phyloP scores from a whole-genome alignment of 2,888 invertebrate species.

The Anthrax anthrax region DNA sequence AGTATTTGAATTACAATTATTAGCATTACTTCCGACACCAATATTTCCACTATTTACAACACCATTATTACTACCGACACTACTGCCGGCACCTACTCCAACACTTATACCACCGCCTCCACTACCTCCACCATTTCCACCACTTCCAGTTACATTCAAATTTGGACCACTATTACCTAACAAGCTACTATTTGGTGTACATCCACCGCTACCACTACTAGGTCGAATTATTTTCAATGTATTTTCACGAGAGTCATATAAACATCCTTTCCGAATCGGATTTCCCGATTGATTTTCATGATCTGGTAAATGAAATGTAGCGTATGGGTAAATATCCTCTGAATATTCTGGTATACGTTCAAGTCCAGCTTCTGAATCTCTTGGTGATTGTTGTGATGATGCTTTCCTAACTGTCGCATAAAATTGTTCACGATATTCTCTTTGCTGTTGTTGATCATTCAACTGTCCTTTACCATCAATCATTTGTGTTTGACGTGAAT shows the following conservation, averaged over 20 bases:
- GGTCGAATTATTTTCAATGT: constrained; percentile 7
- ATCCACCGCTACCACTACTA: neutral
- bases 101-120: constrained; percentile 1
- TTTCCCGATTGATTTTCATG: constrained; percentile 40
- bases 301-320: constrained; percentile 43
- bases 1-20: constrained; percentile 8
- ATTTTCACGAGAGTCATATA: constrained; percentile 25
- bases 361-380: constrained; percentile 31
- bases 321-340: constrained; percentile 47
- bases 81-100: neutral
- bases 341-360: constrained; percentile 44
- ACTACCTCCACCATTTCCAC: constrained; percentile 11
- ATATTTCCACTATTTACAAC: constrained; percentile 4
- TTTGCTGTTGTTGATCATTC: constrained; percentile 15
- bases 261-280: constrained; percentile 28
- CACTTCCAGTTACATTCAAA: neutral
- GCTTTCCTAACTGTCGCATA: constrained; percentile 39
- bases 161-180: neutral
- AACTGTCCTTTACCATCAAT: constrained; percentile 17
- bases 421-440: constrained; percentile 38
- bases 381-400: constrained; percentile 33
- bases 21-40: neutral
- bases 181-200: neutral
- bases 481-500: constrained; percentile 20
- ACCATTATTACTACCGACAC: constrained; percentile 14